phyloP scores from a whole-genome alignment of 2,113 vertebrate species.

The Cettia cetti region DNA sequence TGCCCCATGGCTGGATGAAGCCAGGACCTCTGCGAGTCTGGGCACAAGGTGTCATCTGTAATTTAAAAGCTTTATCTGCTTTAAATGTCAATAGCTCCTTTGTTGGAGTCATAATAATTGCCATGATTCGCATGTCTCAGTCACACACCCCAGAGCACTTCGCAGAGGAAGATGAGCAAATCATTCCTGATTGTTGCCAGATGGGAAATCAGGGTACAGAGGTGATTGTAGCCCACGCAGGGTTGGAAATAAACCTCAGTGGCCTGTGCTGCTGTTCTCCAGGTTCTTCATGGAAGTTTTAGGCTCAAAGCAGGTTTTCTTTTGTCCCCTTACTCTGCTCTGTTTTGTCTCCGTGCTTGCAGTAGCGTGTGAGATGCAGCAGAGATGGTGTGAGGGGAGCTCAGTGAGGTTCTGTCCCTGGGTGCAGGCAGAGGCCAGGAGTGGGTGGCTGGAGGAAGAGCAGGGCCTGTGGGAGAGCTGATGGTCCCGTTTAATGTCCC shows the following conservation, averaged over 20 bases:
- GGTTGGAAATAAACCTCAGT: background rate
- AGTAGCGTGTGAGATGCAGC: fast-evolving
- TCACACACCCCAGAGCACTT: background rate
- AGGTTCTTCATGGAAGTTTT: background rate
- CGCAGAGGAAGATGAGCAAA: background rate
- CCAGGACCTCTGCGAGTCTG: background rate
- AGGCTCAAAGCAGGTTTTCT: background rate
- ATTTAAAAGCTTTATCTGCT: conserved; percentile 24
- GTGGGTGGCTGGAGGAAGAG: background rate
- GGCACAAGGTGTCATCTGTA: background rate
- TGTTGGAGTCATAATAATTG: conserved; percentile 36
- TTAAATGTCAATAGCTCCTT: conserved; percentile 27
- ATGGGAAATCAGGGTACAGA: background rate
- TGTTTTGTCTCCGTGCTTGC: background rate
- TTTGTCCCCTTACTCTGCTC: fast-evolving
- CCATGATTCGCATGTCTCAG: background rate
- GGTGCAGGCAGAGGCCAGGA: background rate
- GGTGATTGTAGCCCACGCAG: background rate
- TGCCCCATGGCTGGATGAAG: background rate
- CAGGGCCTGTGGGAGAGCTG: background rate
- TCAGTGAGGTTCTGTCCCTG: background rate
- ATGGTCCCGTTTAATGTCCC: background rate
- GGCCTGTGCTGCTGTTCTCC: background rate
- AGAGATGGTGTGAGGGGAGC: background rate
- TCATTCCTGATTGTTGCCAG: background rate